phyloP scores from a whole-genome alignment of 2,113 vertebrate genomes.

The Jaculus jaculus region DNA sequence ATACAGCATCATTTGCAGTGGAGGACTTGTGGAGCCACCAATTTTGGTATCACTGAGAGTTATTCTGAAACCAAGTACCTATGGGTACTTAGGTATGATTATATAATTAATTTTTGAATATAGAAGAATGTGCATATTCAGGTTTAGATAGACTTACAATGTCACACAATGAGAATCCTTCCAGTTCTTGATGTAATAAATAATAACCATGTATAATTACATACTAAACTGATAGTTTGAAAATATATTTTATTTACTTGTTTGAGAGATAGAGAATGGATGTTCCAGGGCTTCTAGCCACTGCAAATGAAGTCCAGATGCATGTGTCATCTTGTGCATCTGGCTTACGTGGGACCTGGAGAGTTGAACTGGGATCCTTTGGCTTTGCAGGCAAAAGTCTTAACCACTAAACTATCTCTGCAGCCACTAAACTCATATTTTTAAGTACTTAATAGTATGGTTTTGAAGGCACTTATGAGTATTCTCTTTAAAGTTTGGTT shows the following conservation, averaged over 20 bases:
- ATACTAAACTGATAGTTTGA: too few species aligned
- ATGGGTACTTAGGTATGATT: not conserved
- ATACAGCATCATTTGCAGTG: not conserved
- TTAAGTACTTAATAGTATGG: not conserved
- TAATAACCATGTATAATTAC: not conserved
- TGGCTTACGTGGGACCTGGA: too few species aligned
- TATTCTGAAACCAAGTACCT: not conserved
- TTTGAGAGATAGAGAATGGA: too few species aligned
- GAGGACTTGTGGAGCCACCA: not conserved
- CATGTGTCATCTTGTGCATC: too few species aligned
- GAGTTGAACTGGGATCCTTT: too few species aligned
- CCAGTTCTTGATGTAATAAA: not conserved
- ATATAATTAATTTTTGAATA: not conserved
- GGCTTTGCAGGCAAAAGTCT: too few species aligned
- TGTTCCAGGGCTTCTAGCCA: too few species aligned
- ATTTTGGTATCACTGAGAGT: too few species aligned
- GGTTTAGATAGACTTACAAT: not conserved
- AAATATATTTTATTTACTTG: too few species aligned
- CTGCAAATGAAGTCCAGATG: too few species aligned
- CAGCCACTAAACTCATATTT: too few species aligned
- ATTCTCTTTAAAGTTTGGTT: not conserved
- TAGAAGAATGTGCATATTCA: not conserved
- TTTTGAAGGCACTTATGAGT: slow-evolving; percentile 4
- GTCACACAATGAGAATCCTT: not conserved
- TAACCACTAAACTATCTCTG: too few species aligned